Base-by-base conservation (phyloP, 2,113 vertebrate species). In the Rhipidura dahli region DNA sequence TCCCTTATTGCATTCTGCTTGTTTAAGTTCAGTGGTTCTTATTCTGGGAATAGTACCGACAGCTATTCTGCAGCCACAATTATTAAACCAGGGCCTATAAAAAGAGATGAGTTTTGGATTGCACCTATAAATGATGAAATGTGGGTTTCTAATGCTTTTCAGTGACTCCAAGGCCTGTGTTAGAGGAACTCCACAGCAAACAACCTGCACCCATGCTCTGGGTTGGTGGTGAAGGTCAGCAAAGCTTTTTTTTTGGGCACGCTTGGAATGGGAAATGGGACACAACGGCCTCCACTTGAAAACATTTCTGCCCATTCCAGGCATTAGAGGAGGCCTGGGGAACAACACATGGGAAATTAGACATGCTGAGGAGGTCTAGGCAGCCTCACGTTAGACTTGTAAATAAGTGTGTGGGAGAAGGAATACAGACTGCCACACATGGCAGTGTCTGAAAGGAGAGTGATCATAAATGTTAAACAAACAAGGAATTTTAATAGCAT, bases 101-200 rank as follows among this genome's bases (percentile, higher is more conserved):
- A 96, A 96, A 83, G 86, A 95, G 96, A 96, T 97, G 86, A 94
- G 92, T 92, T 96, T 96, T 96, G 83, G 90, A 96, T 95, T 96
- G 88, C 65, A 64, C 79, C 96, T 93, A 90, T 95, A 96, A 96
- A 95, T 94, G 93, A 81, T 96, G 93, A 95, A 83, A 92, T 93
- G 89, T 92, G 88, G 80, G 49, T 84, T 96, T 87, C 83, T 96
- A 86, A 88, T 50, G 83, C 80, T 95, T 93, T 78, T 42, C 83
- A 75, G 72, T 45, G 80, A 73, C 72, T 94, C 47, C n/a, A 24
- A 93, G 93, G 22, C 80, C 60, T 87, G 45, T 35, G 54, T 53
- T 42, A 71, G 49, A 79, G 59, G 53, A 87, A n/a, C 50, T 91
- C 54, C 42, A 72, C 33, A 24, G 75, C 70, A 88, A 94, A 66